Base-by-base conservation (phyloP, 1,140 invertebrate genomes). In the Drosophila kepulauana region DNA sequence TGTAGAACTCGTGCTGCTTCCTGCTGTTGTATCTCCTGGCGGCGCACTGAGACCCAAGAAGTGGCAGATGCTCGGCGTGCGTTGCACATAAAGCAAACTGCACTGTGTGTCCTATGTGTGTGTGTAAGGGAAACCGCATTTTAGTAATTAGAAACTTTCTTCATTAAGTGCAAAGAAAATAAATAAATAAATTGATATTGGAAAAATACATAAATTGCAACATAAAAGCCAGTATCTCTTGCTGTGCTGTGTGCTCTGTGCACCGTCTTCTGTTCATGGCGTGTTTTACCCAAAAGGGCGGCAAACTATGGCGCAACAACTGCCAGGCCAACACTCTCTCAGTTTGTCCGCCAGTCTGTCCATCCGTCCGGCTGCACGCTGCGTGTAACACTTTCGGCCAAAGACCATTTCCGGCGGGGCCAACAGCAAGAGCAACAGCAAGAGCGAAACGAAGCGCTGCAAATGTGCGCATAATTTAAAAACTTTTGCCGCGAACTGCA, bases 381-480 rank as follows among this genome's bases (percentile, higher is more conserved):
- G 73, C 74, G 75, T 80, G 82, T 72, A 87, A 87, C 85, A 87
- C 84, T 87, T 87, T 89, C 84, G 82, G 77, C 80, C 84, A 87
- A 89, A 87, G 85, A 87, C 85, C 80, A 87, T 88, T 78, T 87
- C 84, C 84, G 84, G 56, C 76, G 78, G 69, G 78, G 58, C 78
- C 82, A 43, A 25, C 74, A 81, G 20, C 72, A 57, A 59, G 35
- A 56, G 57, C 28, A 43, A 35, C 13, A 30, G 10, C 20, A 11
- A 76, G 61, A 76, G 61, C 75, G 75, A 69, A 64, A 41, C 45
- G 68, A 51, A 54, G 62, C 68, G 54, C 54, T 56, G 85, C 78
- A 89, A 87, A 87, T 87, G 84, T 87, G 84, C 84, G 84, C 84
- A 87, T 87, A 87, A 87, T 88, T 87, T 87, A 87, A 87, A 89